These are phyloP conservation scores for Acridotheres tristis DNA, from an alignment of 2,797 vertebrate genomes.

Conservation along the genomic window DNA sequence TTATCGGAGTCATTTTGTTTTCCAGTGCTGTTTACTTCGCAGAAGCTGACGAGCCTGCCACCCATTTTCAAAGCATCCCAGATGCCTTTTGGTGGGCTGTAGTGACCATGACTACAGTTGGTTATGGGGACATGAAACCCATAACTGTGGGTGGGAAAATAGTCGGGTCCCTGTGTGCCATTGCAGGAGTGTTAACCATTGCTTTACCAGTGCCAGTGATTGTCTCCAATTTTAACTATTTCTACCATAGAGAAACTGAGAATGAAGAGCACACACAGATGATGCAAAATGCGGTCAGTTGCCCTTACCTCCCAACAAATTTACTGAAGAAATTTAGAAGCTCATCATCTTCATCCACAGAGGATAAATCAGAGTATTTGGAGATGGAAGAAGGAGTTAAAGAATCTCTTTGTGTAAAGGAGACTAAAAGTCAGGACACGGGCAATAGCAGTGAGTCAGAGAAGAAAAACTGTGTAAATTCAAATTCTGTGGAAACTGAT, in stretches of 20 bases:
- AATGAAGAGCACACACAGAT: constrained; percentile 91
- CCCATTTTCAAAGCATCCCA: constrained; percentile 98
- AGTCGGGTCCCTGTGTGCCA: constrained; percentile 97
- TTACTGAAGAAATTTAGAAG: constrained; percentile 92
- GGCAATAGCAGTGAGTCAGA: constrained; percentile 93
- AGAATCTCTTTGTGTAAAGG: constrained; percentile 92
- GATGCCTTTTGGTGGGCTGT: constrained; percentile 99
- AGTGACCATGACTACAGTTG: constrained; percentile 99
- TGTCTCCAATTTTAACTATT: constrained; percentile 99
- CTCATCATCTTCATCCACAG: constrained; percentile 90
- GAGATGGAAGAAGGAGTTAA: constrained; percentile 99
- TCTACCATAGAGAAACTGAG: constrained; percentile 98
- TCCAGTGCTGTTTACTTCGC: constrained; percentile 99
- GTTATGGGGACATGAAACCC: constrained; percentile 99
- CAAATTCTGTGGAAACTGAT: constrained; percentile 96
- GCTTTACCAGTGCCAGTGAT: constrained; percentile 98
- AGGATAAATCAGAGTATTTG: constrained; percentile 97
- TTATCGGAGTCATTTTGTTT: constrained; percentile 98
- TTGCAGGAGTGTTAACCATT: constrained; percentile 97
- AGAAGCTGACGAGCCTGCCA: constrained; percentile 93
- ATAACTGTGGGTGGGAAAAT: constrained; percentile 98
- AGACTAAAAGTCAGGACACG: constrained; percentile 90
- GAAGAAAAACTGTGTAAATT: constrained; percentile 92
- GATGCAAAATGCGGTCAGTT: constrained; percentile 85
- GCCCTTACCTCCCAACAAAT: constrained; percentile 88